Percentiles rank a stretch among this genome's conserved stretches.
Evolutionary conservation across 1,140 invertebrate species (phyloP).

Genomic region (Penaeus chinensis): DNA sequence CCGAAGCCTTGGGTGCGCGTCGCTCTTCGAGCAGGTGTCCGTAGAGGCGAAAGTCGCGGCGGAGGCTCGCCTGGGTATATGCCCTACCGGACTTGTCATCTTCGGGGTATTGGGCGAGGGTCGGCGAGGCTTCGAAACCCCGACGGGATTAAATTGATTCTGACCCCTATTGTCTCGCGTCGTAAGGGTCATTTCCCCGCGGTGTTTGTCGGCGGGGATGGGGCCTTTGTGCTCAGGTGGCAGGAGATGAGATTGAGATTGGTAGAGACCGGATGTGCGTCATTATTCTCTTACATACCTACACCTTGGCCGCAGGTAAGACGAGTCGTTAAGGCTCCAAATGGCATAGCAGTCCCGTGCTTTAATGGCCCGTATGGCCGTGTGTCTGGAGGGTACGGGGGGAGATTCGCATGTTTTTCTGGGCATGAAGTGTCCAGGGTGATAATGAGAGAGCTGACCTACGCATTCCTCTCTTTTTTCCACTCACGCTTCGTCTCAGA

Average conservation of each 20-base stretch:
- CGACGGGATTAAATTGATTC: constrained; percentile 7
- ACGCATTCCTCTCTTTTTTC: constrained; percentile 1
- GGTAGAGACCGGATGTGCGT: constrained; percentile 61
- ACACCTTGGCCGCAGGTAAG: constrained; percentile 60
- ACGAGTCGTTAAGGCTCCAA: constrained; percentile 25
- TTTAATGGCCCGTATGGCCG: too few species aligned
- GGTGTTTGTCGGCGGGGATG: constrained; percentile 18
- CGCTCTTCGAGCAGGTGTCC: background rate
- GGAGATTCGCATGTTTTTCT: constrained; percentile 48
- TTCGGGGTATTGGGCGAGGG: constrained; percentile 42
- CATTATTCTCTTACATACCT: constrained; percentile 63
- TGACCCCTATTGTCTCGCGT: constrained; percentile 27
- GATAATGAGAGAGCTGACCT: constrained; percentile 37
- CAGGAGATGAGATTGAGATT: constrained; percentile 61
- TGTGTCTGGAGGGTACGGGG: background rate
- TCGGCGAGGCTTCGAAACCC: background rate
- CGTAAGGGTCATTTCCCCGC: constrained; percentile 26
- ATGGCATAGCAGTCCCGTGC: constrained; percentile 15
- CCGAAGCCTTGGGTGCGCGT: background rate
- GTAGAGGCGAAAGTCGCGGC: constrained; percentile 35
- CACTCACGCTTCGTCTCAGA: background rate
- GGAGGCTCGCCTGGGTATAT: constrained; percentile 35
- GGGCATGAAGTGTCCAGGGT: constrained; percentile 24
- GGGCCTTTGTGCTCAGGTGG: constrained; percentile 34
- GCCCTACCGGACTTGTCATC: constrained; percentile 42